Evolutionary conservation across 2,888 invertebrate genomes (phyloP).

Genomic region (Dastarcus helophoroides): DNA sequence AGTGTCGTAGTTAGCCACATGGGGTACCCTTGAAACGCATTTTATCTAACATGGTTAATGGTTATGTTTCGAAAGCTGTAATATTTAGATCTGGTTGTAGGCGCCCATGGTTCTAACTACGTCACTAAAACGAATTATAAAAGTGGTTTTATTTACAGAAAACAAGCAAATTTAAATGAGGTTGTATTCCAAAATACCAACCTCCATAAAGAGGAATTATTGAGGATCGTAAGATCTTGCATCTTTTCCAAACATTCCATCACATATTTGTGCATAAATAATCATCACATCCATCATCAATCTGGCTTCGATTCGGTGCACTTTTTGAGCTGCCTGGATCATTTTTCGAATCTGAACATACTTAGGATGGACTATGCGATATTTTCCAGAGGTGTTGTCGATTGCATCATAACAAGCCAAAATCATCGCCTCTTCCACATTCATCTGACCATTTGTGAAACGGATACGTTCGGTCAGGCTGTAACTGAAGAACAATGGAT

Average conservation of each 20-base stretch:
- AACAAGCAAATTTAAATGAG: slow-evolving; percentile 33
- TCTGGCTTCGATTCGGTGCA: slow-evolving; percentile 20
- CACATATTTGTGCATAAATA: slow-evolving; percentile 35
- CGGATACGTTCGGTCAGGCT: slow-evolving; percentile 34
- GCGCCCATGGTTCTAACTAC: no score
- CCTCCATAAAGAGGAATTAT: slow-evolving; percentile 35
- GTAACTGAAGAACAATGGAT: slow-evolving; percentile 37
- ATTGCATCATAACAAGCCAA: slow-evolving; percentile 33
- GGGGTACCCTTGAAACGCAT: no score
- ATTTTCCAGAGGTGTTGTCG: slow-evolving; percentile 34
- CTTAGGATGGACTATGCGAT: slow-evolving; percentile 40
- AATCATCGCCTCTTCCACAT: slow-evolving; percentile 30
- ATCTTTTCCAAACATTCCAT: slow-evolving; percentile 30
- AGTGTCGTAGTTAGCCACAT: no score
- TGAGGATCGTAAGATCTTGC: slow-evolving; percentile 35
- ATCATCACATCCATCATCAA: slow-evolving; percentile 38
- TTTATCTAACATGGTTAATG: no score
- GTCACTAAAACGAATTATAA: no score
- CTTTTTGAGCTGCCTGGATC: slow-evolving; percentile 28
- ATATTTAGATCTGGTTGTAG: no score
- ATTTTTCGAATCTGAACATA: slow-evolving; percentile 30
- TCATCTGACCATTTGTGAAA: slow-evolving; percentile 36
- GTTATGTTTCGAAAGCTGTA: no score
- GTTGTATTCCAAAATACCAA: slow-evolving; percentile 38
- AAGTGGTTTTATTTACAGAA: slow-evolving; percentile 28